Percentiles rank a stretch among this genome's conserved stretches.
These are phyloP conservation scores for Perdita meconis DNA, from an alignment of 2,888 invertebrate genomes.

Conservation along the genomic window DNA sequence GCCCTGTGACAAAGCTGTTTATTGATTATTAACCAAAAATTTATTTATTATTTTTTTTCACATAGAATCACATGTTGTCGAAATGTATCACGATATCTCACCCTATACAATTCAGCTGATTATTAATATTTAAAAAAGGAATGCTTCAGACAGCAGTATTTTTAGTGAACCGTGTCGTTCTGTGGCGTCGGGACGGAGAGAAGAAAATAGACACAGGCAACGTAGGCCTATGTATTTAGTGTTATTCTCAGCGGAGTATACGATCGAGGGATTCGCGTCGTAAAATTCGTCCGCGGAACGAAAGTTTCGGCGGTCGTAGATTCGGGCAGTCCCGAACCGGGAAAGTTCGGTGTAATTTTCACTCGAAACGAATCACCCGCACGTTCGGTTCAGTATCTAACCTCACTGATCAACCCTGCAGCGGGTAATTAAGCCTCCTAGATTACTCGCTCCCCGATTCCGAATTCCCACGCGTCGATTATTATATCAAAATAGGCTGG, in stretches of 20 bases:
- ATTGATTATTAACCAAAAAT: too few relatives aligned
- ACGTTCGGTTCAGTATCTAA: constrained; percentile 55
- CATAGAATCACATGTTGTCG: too few relatives aligned
- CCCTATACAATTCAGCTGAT: too few relatives aligned
- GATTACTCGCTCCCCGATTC: constrained; percentile 45
- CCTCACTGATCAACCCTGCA: constrained; percentile 60
- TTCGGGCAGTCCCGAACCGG: constrained; percentile 31
- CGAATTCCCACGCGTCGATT: constrained; percentile 55
- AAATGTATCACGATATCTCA: too few relatives aligned
- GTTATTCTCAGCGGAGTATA: background rate
- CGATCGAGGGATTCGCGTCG: constrained; percentile 26
- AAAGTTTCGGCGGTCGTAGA: constrained; percentile 52
- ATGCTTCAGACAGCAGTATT: too few relatives aligned
- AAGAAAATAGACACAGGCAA: too few relatives aligned
- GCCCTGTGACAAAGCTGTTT: too few relatives aligned
- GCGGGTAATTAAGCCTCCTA: constrained; percentile 64
- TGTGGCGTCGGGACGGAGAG: too few relatives aligned
- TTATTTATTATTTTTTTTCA: too few relatives aligned
- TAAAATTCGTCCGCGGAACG: constrained; percentile 58
- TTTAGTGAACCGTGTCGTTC: too few relatives aligned
- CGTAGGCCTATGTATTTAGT: constrained; percentile 13
- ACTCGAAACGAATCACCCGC: constrained; percentile 64
- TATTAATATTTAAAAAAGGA: too few relatives aligned
- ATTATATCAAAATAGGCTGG: constrained; percentile 54
- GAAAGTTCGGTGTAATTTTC: constrained; percentile 63